phyloP scores from a whole-genome alignment of 2,888 invertebrate species.

The Eupeodes luniger region DNA sequence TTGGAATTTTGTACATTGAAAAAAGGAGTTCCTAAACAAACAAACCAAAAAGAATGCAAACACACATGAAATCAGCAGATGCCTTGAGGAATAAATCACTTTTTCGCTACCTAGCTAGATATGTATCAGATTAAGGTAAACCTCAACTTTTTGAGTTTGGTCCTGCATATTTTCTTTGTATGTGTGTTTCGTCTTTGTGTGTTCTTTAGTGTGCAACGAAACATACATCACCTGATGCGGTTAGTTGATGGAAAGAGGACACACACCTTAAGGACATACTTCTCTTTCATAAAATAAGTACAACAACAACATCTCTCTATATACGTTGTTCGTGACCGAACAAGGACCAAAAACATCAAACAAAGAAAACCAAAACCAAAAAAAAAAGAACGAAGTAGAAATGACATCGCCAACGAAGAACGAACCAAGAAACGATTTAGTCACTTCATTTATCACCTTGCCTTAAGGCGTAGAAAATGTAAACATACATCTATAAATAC shows the following conservation, averaged over 20 bases:
- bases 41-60: constrained; percentile 42
- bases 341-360: not conserved
- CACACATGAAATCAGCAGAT: constrained; percentile 52
- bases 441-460: constrained; percentile 75
- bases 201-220: constrained; percentile 49
- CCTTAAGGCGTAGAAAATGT: constrained; percentile 70
- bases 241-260: constrained; percentile 39
- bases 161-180: not conserved
- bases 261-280: constrained; percentile 66
- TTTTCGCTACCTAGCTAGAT: not conserved
- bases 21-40: not conserved
- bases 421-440: constrained; percentile 73
- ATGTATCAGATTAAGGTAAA: constrained; percentile 47
- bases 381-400: constrained; percentile 14
- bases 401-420: constrained; percentile 34
- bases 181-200: too few species aligned
- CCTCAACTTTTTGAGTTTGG: constrained; percentile 31
- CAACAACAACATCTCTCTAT: constrained; percentile 42
- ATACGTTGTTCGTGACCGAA: constrained; percentile 23
- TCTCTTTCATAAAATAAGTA: constrained; percentile 18
- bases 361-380: not conserved
- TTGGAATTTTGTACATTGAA: not conserved
- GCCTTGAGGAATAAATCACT: constrained; percentile 69
- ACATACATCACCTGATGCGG: constrained; percentile 27
- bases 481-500: constrained; percentile 49